Conservation (phyloP, 2,113 vertebrate genomes). For the Rhinichthys klamathensis region DNA sequence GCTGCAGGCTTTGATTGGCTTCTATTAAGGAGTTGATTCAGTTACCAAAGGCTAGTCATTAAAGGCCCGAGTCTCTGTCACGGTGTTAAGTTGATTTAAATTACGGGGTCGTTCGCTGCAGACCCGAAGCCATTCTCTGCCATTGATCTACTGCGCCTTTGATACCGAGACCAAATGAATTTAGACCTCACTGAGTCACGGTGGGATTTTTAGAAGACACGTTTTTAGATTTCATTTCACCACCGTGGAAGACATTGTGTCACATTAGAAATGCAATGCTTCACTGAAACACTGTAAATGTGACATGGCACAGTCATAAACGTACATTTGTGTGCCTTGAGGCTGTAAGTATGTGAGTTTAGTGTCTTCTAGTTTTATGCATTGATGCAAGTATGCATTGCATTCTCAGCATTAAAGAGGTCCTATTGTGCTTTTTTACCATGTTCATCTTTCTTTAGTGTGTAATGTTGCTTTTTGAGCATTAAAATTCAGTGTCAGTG, state of each 20-base stretch:
- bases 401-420: background rate
- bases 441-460: no score
- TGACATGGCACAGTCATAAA: background rate
- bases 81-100: slow-evolving; percentile 47
- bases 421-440: no score
- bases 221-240: background rate
- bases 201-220: background rate
- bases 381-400: background rate
- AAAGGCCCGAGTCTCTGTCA: slow-evolving; percentile 43
- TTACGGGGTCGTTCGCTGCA: slow-evolving; percentile 4
- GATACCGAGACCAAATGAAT: slow-evolving; percentile 4
- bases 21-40: slow-evolving; percentile 43
- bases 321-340: background rate
- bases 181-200: background rate
- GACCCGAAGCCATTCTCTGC: slow-evolving; percentile 20
- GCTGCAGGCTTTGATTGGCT: slow-evolving; percentile 45
- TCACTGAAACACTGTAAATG: background rate
- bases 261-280: background rate
- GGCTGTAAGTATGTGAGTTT: no score
- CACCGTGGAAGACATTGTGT: background rate
- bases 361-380: background rate
- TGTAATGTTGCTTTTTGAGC: no score
- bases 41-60: slow-evolving; percentile 47
- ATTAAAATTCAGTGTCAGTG: no score
- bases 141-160: slow-evolving; percentile 40